Conservation (phyloP, 2,888 invertebrate genomes). For the Sepioteuthis lessoniana region DNA sequence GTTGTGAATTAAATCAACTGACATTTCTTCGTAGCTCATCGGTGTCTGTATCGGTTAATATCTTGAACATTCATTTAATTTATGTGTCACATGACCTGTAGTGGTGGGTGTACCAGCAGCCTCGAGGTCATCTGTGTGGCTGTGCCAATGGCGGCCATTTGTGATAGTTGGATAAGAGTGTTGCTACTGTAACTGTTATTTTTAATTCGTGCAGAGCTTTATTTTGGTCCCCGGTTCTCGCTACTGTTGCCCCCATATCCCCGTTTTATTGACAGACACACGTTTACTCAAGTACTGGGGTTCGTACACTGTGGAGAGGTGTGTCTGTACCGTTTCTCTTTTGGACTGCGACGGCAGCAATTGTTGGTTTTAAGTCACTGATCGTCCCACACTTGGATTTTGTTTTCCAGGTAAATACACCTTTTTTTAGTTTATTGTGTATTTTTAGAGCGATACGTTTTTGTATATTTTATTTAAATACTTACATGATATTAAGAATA, state of each 20-base stretch:
- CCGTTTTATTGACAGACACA: constrained; percentile 8
- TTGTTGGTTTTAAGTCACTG: constrained; percentile 24
- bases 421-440: neutral
- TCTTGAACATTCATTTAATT: constrained; percentile 25
- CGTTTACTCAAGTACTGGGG: constrained; percentile 24
- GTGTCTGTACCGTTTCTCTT: neutral
- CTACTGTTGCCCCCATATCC: neutral
- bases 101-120: constrained; percentile 62
- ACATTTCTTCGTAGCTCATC: neutral
- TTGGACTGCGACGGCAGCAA: constrained; percentile 36
- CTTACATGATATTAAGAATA: neutral
- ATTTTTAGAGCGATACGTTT: neutral
- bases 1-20: neutral
- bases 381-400: constrained; percentile 21
- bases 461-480: neutral
- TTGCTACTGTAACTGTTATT: constrained; percentile 33
- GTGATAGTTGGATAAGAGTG: constrained; percentile 59
- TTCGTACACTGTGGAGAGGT: neutral
- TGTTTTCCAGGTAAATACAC: constrained; percentile 9
- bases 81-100: constrained; percentile 45
- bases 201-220: neutral
- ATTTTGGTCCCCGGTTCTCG: neutral
- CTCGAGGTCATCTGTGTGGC: constrained; percentile 48
- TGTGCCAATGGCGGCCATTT: constrained; percentile 70
- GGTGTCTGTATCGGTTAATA: neutral